Evolutionary conservation across 1,140 invertebrate genomes (phyloP).

Genomic region (Parasteatoda tepidariorum): DNA sequence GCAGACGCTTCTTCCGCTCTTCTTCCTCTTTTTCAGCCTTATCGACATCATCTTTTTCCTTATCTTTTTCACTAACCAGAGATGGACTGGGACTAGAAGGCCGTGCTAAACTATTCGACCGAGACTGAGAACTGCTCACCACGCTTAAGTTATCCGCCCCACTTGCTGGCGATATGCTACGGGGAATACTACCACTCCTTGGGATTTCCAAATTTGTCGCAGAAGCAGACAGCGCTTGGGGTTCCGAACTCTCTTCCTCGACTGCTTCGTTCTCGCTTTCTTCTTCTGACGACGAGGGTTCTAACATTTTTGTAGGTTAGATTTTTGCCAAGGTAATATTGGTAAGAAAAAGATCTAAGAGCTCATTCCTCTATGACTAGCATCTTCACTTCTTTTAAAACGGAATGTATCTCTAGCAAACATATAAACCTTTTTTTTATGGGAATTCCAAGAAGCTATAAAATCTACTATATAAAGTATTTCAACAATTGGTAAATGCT

Average conservation of each 20-base stretch:
- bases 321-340: neutral
- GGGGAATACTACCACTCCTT: conserved; percentile 54
- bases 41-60: conserved; percentile 61
- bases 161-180: conserved; percentile 64
- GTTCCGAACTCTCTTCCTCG: conserved; percentile 63
- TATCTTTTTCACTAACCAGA: conserved; percentile 73
- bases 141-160: conserved; percentile 70
- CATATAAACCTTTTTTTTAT: neutral
- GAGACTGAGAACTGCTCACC: conserved; percentile 66
- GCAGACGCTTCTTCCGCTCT: conserved; percentile 90
- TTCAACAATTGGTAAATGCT: conserved; percentile 42
- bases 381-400: neutral
- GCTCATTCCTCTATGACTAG: conserved; percentile 2
- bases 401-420: neutral
- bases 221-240: conserved; percentile 50
- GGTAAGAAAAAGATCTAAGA: neutral
- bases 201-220: conserved; percentile 59
- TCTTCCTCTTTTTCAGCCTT: conserved; percentile 68
- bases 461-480: conserved; percentile 38
- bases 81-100: conserved; percentile 87
- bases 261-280: conserved; percentile 68
- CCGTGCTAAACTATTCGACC: conserved; percentile 76
- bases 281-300: conserved; percentile 73
- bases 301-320: conserved; percentile 67
- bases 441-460: conserved; percentile 7